Base-by-base conservation (phyloP, 2,888 invertebrate genomes). In the Ypsolopha sequella region DNA sequence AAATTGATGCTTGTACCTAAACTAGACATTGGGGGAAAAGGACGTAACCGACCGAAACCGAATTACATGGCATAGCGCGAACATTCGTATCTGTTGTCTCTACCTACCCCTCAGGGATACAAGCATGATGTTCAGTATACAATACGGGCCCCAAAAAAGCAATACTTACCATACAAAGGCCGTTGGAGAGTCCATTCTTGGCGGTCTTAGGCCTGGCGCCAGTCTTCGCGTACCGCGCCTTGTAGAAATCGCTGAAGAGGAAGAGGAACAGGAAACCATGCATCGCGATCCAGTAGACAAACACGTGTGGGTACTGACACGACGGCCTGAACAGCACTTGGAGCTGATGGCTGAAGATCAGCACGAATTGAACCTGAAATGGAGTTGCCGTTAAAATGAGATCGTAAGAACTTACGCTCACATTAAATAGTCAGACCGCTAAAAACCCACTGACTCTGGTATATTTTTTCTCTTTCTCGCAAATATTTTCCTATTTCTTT, bases 211-310 rank as follows among this genome's bases (percentile, higher is more conserved):
- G 54, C 67, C 70, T 72, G 73, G 59, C 68, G 70, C 58, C 65
- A 75, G 59, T 71, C 70, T 76, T 76, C 58, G 88, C 88, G 81
- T 95, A 95, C 68, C 92, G 92, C 62, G 91, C 88, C 84, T 95
- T 94, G 89, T 98, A 98, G 87, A 98, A 98, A 81, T 97, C 95
- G 41, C 94, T 94, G 89, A 98, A 98, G 61, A 98, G 90, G 82
- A 96, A 93, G 59, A 97, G 90, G 90, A 98, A 98, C 73, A 98
- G 89, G 65, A 97, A 89, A 54, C 97, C 98, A 80, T 98, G 98
- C 63, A 95, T 89, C 46, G 95, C 96, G 75, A 98, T 98, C 96
- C 96, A 98, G 70, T 95, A 90, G 89, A 95, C 95, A 85, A 96
- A 95, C 54, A 91, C 91, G 64, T 93, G 92, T 7, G 97, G 97